phyloP scores from a whole-genome alignment of 2,797 vertebrate genomes.

The Benthosema pterotum region DNA sequence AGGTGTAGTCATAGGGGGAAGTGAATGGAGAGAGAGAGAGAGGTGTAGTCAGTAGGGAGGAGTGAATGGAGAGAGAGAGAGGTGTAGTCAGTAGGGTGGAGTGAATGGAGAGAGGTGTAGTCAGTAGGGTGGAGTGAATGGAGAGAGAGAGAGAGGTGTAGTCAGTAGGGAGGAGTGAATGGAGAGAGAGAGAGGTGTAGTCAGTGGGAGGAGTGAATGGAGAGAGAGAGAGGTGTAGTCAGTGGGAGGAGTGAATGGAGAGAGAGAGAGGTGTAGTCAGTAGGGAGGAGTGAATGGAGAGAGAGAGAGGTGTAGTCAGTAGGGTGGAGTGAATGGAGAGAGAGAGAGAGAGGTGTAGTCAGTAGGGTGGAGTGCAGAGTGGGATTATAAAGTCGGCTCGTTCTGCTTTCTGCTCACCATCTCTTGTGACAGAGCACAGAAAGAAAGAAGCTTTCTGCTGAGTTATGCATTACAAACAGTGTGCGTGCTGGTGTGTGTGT shows the following conservation, averaged over 20 bases:
- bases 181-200: too few relatives aligned
- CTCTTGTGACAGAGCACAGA: slow-evolving; percentile 70
- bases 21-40: too few relatives aligned
- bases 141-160: too few relatives aligned
- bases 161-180: too few relatives aligned
- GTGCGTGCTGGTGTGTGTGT: slow-evolving; percentile 42
- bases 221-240: slow-evolving; percentile 22
- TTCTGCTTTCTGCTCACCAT: slow-evolving; percentile 75
- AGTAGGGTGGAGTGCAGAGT: slow-evolving; percentile 67
- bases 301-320: slow-evolving; percentile 20
- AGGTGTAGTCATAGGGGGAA: too few relatives aligned
- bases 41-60: too few relatives aligned
- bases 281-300: slow-evolving; percentile 17
- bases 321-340: slow-evolving; percentile 6
- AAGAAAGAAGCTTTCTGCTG: slow-evolving; percentile 73
- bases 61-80: too few relatives aligned
- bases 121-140: too few relatives aligned
- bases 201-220: slow-evolving; percentile 43
- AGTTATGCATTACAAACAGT: slow-evolving; percentile 68
- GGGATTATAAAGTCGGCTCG: slow-evolving; percentile 77
- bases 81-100: too few relatives aligned
- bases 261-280: slow-evolving; percentile 1
- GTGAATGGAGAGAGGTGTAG: too few relatives aligned
- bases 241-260: slow-evolving; percentile 21
- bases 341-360: slow-evolving; percentile 47